phyloP scores from a whole-genome alignment of 2,113 vertebrate species.

The Triplophysa siluroides region DNA sequence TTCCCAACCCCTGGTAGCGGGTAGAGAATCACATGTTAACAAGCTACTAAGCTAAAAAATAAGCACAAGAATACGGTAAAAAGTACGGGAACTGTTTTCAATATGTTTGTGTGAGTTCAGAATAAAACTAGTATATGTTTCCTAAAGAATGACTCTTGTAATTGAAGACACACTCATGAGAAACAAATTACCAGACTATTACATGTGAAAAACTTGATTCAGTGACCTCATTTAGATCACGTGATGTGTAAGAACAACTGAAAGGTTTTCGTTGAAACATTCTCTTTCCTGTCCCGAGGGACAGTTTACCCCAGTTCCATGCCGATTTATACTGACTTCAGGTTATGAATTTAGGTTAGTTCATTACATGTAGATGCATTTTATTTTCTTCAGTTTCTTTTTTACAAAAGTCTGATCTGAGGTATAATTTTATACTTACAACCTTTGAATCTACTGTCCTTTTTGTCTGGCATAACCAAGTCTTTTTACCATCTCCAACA shows the following conservation, averaged over 20 bases:
- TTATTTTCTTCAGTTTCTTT: not conserved
- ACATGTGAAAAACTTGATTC: constrained; percentile 51
- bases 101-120: too few relatives aligned
- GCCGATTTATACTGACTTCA: constrained; percentile 20
- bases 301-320: constrained; percentile 24
- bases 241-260: constrained; percentile 14
- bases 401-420: too few relatives aligned
- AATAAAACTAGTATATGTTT: not conserved
- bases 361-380: constrained; percentile 16
- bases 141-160: not conserved
- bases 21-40: too few relatives aligned
- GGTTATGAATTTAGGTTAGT: constrained; percentile 31
- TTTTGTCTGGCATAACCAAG: too few relatives aligned
- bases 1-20: too few relatives aligned
- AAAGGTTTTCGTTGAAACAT: constrained; percentile 32
- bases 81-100: too few relatives aligned
- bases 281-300: constrained; percentile 6
- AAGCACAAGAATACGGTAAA: too few relatives aligned
- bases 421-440: too few relatives aligned
- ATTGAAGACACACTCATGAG: not conserved
- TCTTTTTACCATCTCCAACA: too few relatives aligned
- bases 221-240: constrained; percentile 40
- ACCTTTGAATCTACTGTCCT: too few relatives aligned
- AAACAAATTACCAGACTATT: not conserved
- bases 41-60: too few relatives aligned